Percentiles rank a stretch among this genome's conserved stretches.
These are phyloP conservation scores for Chitala chitala DNA, from an alignment of 2,113 vertebrate genomes.

Conservation along the genomic window DNA sequence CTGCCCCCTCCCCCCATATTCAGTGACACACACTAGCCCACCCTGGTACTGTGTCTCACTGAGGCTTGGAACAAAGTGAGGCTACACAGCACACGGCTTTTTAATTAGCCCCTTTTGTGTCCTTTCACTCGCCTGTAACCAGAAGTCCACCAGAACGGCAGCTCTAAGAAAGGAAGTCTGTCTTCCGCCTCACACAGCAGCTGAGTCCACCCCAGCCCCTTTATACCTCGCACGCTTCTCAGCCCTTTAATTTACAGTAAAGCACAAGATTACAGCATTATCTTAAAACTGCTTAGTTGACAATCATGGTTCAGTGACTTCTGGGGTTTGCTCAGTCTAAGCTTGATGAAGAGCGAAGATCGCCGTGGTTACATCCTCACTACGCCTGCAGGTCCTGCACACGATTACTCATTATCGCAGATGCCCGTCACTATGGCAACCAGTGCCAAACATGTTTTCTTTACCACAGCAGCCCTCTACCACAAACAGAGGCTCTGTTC, in stretches of 20 bases:
- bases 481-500: background rate
- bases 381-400: background rate
- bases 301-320: background rate
- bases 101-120: background rate
- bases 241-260: background rate
- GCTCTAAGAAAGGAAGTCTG: background rate
- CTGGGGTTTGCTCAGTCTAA: background rate
- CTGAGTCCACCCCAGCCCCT: background rate
- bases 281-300: background rate
- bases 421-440: background rate
- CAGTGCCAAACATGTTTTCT: background rate
- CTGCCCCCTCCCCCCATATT: background rate
- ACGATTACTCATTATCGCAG: constrained; percentile 2
- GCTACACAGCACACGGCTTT: background rate
- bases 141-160: background rate
- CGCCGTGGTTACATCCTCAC: background rate
- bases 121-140: background rate
- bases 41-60: background rate
- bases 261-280: background rate
- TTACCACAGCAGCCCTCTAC: background rate
- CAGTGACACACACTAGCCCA: too few relatives aligned
- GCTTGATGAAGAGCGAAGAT: background rate
- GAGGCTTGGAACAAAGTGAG: background rate
- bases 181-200: background rate
- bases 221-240: background rate